Base-by-base conservation (phyloP, 2,113 vertebrate genomes). In the Ameiurus melas region DNA sequence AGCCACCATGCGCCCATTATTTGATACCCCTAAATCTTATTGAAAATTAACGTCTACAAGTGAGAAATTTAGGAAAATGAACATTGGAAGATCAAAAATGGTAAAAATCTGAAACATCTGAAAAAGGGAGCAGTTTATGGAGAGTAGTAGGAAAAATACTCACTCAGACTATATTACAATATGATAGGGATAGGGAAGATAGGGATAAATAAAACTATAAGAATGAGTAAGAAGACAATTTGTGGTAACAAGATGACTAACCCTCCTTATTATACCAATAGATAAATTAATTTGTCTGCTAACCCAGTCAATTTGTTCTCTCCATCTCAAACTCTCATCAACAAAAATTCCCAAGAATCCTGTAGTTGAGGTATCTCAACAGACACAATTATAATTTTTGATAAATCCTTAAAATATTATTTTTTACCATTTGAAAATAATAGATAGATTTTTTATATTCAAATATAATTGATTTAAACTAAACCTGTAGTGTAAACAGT, bases 41-140 rank as follows among this genome's bases (percentile, higher is more conserved):
- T 3, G n/a, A 68, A 2, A 22, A 62, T 25, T 33, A 13, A 33
- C 2, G 12, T 73, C 14, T 57, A 16, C 55, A 3, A 57, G 55
- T 8, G 14, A 17, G n/a, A 33, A 73, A 39, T 27, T 62, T 71
- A 17, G 2, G 36, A 75, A 36, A 19, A 75, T 33, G 36, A 75
- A 75, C 7, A 75, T 75, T 17, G 25, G 60, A 62, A 62, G 22
- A 8, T 83, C 51, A 79, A 81, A 57, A 39, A 88, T 10, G 7
- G 25, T 73, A 83, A 87, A 79, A 83, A 83, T 3, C 20, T 87
- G 51, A 17, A 71, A 25, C 70, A 82, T 81, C 16, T 87, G 30
- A 87, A 86, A 86, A 87, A n/a, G 60, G 30, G 2, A 77, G 4
- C 6, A 51, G 71, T 30, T 68, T 25, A 14, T 68, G 22, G n/a